Base-by-base conservation (phyloP, 2,797 vertebrate species). In the Ispidina picta region DNA sequence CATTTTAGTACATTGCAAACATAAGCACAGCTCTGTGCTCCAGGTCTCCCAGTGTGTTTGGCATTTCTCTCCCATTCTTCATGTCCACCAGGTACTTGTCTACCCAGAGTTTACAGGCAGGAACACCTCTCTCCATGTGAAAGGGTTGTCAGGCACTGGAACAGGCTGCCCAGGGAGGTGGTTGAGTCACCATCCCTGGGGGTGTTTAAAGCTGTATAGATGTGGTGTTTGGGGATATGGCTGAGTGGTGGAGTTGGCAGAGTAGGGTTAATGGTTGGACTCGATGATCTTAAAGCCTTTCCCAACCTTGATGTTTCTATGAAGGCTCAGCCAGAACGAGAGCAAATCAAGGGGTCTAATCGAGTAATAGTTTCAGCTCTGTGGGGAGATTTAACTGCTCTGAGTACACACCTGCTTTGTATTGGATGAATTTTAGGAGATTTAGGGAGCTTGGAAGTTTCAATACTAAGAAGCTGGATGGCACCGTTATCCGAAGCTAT, bases 391-490 rank as follows among this genome's bases (percentile, higher is more conserved):
- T 76, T 79, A 58, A 71, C 23, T 35, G 37, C 17, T 62, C 21
- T 31, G 35, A 56, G 64, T 15, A 90, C 33, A 52, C 95, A 99
- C 99, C 99, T 99, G 97, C 98, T 99, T 97, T 99, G 99, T 82
- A 98, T 98, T 28, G 98, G 98, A 93, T 99, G 98, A 15, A 99
- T 99, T 97, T 99, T 99, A 82, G 99, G 99, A 60, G 99, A 99
- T 82, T 99, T 99, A 9, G 99, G 99, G 8, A 99, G 98, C 89
- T 99, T 99, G 60, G 98, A 98, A 7, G 98, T 98, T 93, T 99
- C 99, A 15, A 99, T 98, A 6, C 98, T 98, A 70, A 99, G 98
- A 86, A 99, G 98, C 90, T 99, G 99, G 88, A 99, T 97, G 65
- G 98, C 98, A 25, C 99, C 99, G 37, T 98, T 99, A 94, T 99